Evolutionary conservation across 2,888 invertebrate genomes (phyloP).

Genomic region (Platypus cylindrus): DNA sequence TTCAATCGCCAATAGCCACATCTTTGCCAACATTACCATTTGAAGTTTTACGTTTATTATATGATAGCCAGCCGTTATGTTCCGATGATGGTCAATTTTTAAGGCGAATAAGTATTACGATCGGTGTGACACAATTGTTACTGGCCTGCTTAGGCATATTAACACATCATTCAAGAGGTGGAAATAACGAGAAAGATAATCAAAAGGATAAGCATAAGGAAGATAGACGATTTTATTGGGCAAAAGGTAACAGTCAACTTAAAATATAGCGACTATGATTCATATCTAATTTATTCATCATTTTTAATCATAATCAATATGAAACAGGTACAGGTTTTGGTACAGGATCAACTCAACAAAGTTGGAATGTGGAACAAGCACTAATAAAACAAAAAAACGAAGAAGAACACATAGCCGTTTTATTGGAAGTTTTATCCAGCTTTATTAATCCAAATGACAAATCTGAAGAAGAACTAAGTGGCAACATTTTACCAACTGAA

Average conservation of each 20-base stretch:
- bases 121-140: conserved; percentile 74
- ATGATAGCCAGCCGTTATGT: conserved; percentile 62
- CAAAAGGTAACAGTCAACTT: conserved; percentile 70
- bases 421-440: conserved; percentile 64
- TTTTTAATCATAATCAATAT: too few species aligned
- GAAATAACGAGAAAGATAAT: conserved; percentile 24
- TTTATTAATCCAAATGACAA: conserved; percentile 68
- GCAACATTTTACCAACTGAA: conserved; percentile 46
- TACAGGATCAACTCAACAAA: conserved; percentile 87
- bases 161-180: conserved; percentile 60
- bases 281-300: too few species aligned
- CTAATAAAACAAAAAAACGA: conserved; percentile 76
- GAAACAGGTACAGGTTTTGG: conserved; percentile 79
- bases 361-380: conserved; percentile 96
- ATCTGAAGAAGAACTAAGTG: conserved; percentile 34
- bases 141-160: conserved; percentile 81
- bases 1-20: conserved; percentile 54
- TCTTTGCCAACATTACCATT: conserved; percentile 65
- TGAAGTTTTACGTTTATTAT: conserved; percentile 60
- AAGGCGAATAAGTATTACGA: conserved; percentile 65
- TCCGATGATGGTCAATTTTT: conserved; percentile 66
- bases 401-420: conserved; percentile 82
- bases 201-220: conserved; percentile 28
- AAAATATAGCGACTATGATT: too few species aligned
- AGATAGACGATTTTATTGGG: conserved; percentile 71